Conservation (phyloP, 2,888 invertebrate species). For the Lasioglossum lativentre region DNA sequence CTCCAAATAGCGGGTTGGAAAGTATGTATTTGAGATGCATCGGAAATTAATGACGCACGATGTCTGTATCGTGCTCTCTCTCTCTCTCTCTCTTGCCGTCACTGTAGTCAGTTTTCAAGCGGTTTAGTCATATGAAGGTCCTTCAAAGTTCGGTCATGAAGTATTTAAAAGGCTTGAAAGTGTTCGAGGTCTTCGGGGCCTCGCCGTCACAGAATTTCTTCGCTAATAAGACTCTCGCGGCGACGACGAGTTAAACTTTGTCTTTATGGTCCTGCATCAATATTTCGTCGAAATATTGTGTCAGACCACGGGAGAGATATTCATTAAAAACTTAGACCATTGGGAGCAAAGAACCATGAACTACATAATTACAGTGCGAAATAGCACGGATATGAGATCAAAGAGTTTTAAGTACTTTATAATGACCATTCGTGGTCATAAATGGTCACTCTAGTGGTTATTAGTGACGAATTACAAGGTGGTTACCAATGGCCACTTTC, state of each 20-base stretch:
- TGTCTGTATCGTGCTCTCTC: neutral
- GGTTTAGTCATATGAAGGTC: slow-evolving; percentile 31
- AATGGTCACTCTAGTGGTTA: neutral
- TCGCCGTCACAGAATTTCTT: neutral
- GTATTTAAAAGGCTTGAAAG: slow-evolving; percentile 39
- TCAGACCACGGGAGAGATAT: neutral
- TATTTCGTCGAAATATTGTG: neutral
- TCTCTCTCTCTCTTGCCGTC: neutral
- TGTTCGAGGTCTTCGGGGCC: slow-evolving; percentile 13
- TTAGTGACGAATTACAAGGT: neutral
- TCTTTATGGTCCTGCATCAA: neutral
- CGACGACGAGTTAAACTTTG: neutral
- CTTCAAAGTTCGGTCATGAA: slow-evolving; percentile 32
- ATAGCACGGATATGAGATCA: neutral
- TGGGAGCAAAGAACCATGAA: neutral
- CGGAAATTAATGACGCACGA: slow-evolving; percentile 10
- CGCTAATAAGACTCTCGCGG: neutral
- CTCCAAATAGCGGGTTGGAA: neutral
- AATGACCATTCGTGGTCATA: neutral
- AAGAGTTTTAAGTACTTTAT: neutral
- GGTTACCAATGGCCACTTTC: neutral
- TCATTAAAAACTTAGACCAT: neutral
- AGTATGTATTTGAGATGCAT: slow-evolving; percentile 4
- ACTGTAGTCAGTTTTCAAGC: slow-evolving; percentile 11
- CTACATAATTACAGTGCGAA: neutral